Percentiles rank a stretch among this genome's conserved stretches.
These are phyloP conservation scores for Amphipyra berbera DNA, from an alignment of 2,888 invertebrate species.

Conservation along the genomic window DNA sequence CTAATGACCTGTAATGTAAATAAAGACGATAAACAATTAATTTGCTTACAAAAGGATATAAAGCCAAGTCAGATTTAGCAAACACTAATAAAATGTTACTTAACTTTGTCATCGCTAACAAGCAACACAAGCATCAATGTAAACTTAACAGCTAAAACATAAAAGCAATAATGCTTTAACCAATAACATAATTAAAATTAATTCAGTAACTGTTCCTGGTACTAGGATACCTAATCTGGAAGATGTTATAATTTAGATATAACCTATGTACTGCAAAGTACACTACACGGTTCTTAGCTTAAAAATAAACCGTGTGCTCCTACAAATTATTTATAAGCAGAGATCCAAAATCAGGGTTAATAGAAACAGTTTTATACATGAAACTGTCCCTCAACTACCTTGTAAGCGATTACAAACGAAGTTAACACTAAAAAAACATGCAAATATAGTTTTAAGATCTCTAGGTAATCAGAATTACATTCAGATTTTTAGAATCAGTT, in stretches of 20 bases:
- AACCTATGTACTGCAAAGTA: conserved; percentile 26
- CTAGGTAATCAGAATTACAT: conserved; percentile 61
- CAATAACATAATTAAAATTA: conserved; percentile 22
- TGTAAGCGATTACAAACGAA: conserved; percentile 61
- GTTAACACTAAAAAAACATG: conserved; percentile 60
- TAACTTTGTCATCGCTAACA: conserved; percentile 30
- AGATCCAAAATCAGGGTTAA: conserved; percentile 70
- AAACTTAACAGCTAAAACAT: conserved; percentile 45
- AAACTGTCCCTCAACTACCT: conserved; percentile 57
- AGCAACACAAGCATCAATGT: conserved; percentile 30
- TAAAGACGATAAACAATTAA: conserved; percentile 39
- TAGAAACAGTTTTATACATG: conserved; percentile 51
- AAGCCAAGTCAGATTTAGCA: conserved; percentile 31
- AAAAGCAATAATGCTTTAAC: conserved; percentile 36
- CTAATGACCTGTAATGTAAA: conserved; percentile 19
- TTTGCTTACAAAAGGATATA: conserved; percentile 18
- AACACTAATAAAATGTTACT: conserved; percentile 25
- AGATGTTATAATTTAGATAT: conserved; percentile 17
- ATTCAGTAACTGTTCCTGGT: conserved; percentile 31
- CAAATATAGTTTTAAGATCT: conserved; percentile 52
- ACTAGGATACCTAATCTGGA: conserved; percentile 28
- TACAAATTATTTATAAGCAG: conserved; percentile 67
- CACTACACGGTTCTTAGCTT: conserved; percentile 44
- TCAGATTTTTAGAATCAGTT: conserved; percentile 54
- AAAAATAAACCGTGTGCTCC: conserved; percentile 60